A percentile compares a stretch with the other conserved stretches of the same genome.
Conservation (phyloP, 2,888 invertebrate genomes). For the Drosophila peninsularis region DNA sequence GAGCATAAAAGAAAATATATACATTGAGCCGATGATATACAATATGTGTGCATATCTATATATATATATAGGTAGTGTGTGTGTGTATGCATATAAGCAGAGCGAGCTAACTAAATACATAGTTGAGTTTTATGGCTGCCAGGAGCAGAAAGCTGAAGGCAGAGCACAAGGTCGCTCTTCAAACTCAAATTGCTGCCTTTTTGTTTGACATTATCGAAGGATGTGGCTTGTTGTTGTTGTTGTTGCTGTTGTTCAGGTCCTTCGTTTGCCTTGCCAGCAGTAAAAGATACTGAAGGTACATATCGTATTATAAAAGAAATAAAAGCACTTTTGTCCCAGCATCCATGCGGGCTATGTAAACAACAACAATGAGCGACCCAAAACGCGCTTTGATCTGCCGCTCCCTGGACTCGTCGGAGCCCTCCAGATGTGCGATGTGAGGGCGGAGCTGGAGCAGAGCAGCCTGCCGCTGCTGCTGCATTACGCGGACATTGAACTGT, state of each 20-base stretch:
- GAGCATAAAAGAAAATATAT: constrained; percentile 64
- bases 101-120: constrained; percentile 24
- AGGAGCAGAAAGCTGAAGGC: constrained; percentile 25
- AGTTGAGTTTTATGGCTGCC: constrained; percentile 46
- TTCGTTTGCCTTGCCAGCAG: constrained; percentile 36
- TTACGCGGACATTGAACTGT: constrained; percentile 68
- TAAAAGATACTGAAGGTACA: constrained; percentile 46
- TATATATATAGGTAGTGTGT: neutral
- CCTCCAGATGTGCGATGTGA: neutral
- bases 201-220: constrained; percentile 72
- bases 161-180: constrained; percentile 66
- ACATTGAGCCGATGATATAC: constrained; percentile 39
- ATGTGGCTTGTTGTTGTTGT: constrained; percentile 34
- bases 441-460: neutral
- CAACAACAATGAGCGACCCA: constrained; percentile 37
- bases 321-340: constrained; percentile 54
- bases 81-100: constrained; percentile 1
- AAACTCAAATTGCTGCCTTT: constrained; percentile 72
- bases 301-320: constrained; percentile 56
- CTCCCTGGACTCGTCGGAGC: constrained; percentile 22
- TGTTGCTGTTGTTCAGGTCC: constrained; percentile 27
- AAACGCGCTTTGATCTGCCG: constrained; percentile 60
- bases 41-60: constrained; percentile 17
- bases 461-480: constrained; percentile 11
- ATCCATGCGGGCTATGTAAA: constrained; percentile 49